Conservation (phyloP, 2,888 invertebrate genomes). For the Dorcus hopei region DNA sequence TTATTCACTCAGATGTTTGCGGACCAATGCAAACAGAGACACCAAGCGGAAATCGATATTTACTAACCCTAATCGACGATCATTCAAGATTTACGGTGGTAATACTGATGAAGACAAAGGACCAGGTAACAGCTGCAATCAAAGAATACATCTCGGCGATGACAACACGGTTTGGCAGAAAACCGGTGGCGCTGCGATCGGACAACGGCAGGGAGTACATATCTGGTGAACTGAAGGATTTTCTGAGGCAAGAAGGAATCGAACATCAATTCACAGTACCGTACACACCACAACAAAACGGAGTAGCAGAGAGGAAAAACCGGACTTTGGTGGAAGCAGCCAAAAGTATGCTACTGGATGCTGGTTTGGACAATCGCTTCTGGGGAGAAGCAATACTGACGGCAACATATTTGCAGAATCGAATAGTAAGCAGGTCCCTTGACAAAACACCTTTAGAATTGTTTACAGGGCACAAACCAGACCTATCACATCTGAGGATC, state of each 20-base stretch:
- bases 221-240: not conserved
- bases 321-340: not conserved
- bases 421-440: not conserved
- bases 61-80: no score
- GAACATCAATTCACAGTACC: not conserved
- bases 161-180: not conserved
- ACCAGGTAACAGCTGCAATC: not conserved
- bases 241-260: not conserved
- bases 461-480: not conserved
- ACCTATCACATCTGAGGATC: not conserved
- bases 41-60: not conserved
- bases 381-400: constrained; percentile 4
- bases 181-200: not conserved
- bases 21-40: not conserved
- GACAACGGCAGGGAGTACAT: constrained; percentile 6
- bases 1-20: not conserved
- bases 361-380: not conserved
- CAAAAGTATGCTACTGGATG: not conserved
- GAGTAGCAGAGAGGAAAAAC: not conserved
- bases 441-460: constrained; percentile 1
- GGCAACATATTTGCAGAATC: constrained; percentile 4
- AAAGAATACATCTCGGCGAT: not conserved
- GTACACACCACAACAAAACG: constrained; percentile 7
- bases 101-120: not conserved
- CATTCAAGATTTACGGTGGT: not conserved